Percentiles rank a stretch among this genome's conserved stretches.
These are phyloP conservation scores for Drosophila athabasca DNA, from an alignment of 1,140 invertebrate species.

Conservation along the genomic window DNA sequence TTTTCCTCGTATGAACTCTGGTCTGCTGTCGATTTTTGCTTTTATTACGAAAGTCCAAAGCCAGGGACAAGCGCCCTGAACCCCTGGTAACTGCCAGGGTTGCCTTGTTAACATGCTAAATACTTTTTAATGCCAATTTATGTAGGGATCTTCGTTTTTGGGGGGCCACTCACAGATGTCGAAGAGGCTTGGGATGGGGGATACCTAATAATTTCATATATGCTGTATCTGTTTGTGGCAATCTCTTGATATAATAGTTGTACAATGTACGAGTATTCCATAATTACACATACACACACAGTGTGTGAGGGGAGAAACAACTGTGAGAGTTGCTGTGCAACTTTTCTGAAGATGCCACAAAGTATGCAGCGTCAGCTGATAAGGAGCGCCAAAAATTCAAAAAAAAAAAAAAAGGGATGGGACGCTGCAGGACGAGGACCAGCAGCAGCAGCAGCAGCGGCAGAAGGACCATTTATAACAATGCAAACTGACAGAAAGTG, in stretches of 20 bases:
- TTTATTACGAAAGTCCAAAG: conserved; percentile 48
- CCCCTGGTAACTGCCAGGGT: conserved; percentile 5
- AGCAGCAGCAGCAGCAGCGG: conserved; percentile 7
- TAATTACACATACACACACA: too few species aligned
- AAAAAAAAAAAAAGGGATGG: conserved; percentile 45
- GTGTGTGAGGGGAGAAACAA: not conserved
- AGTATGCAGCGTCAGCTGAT: conserved; percentile 48
- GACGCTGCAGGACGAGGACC: not conserved
- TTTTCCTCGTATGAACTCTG: conserved; percentile 56
- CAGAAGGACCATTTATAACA: conserved; percentile 70
- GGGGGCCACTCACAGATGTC: too few species aligned
- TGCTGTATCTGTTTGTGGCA: too few species aligned
- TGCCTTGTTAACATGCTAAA: conserved; percentile 78
- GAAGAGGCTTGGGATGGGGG: too few species aligned
- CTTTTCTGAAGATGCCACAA: conserved; percentile 8
- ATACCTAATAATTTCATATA: too few species aligned
- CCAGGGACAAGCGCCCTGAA: too few species aligned
- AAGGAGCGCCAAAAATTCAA: conserved; percentile 53
- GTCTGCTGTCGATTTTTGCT: conserved; percentile 56
- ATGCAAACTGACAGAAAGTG: conserved; percentile 59
- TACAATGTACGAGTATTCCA: too few species aligned
- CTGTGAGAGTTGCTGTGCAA: too few species aligned
- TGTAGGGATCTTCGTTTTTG: conserved; percentile 11
- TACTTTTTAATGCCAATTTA: conserved; percentile 76
- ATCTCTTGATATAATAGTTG: too few species aligned